Conservation (phyloP, 2,888 invertebrate species). For the Parelbella ahira region DNA sequence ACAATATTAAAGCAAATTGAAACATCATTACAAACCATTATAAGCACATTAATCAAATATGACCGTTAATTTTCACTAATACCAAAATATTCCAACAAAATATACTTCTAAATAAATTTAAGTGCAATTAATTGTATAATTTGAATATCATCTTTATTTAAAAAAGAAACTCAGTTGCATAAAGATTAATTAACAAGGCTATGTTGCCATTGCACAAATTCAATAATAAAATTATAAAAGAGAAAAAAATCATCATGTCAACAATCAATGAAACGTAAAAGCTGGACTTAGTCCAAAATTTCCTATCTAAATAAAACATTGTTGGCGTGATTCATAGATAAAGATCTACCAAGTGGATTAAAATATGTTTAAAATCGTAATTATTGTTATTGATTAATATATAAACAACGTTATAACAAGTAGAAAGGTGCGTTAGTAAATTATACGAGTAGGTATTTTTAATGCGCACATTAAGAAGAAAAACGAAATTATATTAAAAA, state of each 20-base stretch:
- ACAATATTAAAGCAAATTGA: constrained; percentile 66
- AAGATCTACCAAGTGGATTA: constrained; percentile 19
- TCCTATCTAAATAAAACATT: constrained; percentile 21
- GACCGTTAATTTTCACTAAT: constrained; percentile 39
- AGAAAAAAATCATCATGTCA: too few species aligned
- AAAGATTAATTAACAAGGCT: constrained; percentile 17
- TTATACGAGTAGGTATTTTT: constrained; percentile 13
- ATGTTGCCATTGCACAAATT: constrained; percentile 19
- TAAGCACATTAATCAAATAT: constrained; percentile 40
- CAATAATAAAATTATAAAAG: constrained; percentile 15
- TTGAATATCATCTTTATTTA: constrained; percentile 24
- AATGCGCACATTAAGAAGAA: constrained; percentile 1
- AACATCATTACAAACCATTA: constrained; percentile 59
- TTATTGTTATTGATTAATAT: constrained; percentile 16
- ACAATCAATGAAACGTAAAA: too few species aligned
- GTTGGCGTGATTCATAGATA: constrained; percentile 21
- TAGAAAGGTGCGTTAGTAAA: constrained; percentile 21
- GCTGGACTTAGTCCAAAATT: constrained; percentile 25
- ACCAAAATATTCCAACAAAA: constrained; percentile 43
- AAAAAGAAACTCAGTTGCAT: constrained; percentile 17
- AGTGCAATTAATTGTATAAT: constrained; percentile 33
- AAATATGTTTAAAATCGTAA: constrained; percentile 17
- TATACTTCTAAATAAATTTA: constrained; percentile 19
- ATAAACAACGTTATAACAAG: constrained; percentile 18
- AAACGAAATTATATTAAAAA: too few species aligned